A percentile compares a stretch with the other conserved stretches of the same genome.
These are phyloP conservation scores for Menura novaehollandiae DNA, from an alignment of 2,113 vertebrate genomes.

Conservation along the genomic window DNA sequence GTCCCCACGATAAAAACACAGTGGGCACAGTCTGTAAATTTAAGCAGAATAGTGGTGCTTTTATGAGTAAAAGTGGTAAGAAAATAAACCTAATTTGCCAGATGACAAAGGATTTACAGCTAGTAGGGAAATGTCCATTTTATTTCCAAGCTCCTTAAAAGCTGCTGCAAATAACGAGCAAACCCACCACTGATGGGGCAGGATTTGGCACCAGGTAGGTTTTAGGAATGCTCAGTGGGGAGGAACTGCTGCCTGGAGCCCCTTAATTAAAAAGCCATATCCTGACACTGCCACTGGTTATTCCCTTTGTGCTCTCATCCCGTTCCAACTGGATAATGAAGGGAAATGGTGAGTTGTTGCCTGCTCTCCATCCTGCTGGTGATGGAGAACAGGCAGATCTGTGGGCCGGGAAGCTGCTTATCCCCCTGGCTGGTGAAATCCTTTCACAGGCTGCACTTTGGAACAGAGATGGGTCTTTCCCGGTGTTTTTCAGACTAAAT, in stretches of 20 bases:
- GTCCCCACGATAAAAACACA: not conserved
- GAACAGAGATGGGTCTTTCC: not conserved
- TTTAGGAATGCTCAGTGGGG: not conserved
- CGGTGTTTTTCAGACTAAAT: not conserved
- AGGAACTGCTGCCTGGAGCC: not conserved
- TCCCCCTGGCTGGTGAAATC: not conserved
- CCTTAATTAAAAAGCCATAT: not conserved
- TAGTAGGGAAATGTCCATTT: not conserved
- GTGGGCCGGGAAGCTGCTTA: not conserved
- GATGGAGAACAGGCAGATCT: not conserved
- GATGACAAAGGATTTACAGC: not conserved
- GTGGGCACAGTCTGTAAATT: not conserved
- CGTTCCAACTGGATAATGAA: not conserved
- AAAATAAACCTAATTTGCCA: not conserved
- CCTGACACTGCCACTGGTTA: not conserved
- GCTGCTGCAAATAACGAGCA: not conserved
- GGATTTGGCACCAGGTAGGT: not conserved
- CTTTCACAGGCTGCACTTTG: rapidly evolving
- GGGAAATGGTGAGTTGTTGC: not conserved
- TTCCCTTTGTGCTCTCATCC: not conserved
- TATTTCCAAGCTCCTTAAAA: not conserved
- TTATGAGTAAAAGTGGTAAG: not conserved
- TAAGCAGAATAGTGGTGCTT: not conserved
- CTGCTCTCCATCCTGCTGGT: not conserved
- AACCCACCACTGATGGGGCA: not conserved